Evolutionary conservation across 2,797 vertebrate species (phyloP).

Genomic region (Alfaro cultratus): DNA sequence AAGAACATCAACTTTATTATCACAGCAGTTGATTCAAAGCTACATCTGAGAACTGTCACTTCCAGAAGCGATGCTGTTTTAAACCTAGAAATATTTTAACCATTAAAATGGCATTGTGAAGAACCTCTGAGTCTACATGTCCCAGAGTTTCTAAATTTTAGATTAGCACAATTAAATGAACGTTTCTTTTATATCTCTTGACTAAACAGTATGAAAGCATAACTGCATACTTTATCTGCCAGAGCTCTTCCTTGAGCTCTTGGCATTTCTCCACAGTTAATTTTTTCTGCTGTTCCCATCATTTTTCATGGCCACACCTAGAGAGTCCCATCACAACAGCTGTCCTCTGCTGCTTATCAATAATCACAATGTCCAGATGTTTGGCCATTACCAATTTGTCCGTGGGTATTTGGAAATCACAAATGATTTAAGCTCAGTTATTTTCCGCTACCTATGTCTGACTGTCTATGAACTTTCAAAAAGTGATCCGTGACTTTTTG

Average conservation of each 20-base stretch:
- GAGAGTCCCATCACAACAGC: no score
- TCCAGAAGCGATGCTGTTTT: not conserved
- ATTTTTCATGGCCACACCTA: not conserved
- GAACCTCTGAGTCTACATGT: not conserved
- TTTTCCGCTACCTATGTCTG: not conserved
- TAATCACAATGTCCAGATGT: not conserved
- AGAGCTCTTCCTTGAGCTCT: not conserved
- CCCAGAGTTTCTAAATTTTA: not conserved
- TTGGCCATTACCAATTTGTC: not conserved
- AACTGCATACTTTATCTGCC: not conserved
- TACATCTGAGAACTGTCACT: not conserved
- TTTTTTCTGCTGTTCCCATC: not conserved
- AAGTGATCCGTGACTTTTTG: not conserved
- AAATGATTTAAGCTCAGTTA: not conserved
- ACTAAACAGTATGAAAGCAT: not conserved
- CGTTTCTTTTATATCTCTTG: not conserved
- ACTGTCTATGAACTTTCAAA: not conserved
- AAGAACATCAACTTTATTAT: constrained; percentile 12
- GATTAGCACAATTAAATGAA: not conserved
- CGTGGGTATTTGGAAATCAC: not conserved
- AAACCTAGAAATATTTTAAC: not conserved
- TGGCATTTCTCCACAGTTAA: no score
- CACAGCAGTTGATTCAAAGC: constrained; percentile 4
- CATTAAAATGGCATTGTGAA: not conserved
- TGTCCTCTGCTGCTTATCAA: not conserved